A percentile compares a stretch with the other conserved stretches of the same genome.
Conservation (phyloP, 2,888 invertebrate genomes). For the Lypha dubia region DNA sequence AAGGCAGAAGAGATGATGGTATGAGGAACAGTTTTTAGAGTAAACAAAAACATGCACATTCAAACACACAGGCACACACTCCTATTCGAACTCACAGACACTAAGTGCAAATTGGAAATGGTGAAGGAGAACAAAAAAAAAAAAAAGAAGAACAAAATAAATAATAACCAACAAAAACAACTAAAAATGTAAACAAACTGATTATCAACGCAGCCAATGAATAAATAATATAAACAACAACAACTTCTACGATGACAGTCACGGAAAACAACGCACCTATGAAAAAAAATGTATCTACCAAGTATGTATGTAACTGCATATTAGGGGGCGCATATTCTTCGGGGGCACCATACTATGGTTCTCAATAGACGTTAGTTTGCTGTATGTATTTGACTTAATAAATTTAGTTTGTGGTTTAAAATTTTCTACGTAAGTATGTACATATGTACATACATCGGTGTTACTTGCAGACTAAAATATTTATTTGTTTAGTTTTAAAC, state of each 20-base stretch:
- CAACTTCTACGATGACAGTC: slow-evolving; percentile 65
- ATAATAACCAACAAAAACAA: slow-evolving; percentile 74
- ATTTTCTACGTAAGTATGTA: too few relatives aligned
- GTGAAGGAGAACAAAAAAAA: slow-evolving; percentile 59
- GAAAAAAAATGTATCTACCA: too few relatives aligned
- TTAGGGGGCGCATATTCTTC: not conserved
- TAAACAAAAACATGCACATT: slow-evolving; percentile 62
- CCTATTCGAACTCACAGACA: slow-evolving; percentile 45
- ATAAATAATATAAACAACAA: slow-evolving; percentile 78
- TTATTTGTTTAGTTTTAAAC: too few relatives aligned
- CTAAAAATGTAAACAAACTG: slow-evolving; percentile 83
- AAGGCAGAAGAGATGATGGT: slow-evolving; percentile 24
- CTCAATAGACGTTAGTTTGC: too few relatives aligned
- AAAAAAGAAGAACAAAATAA: slow-evolving; percentile 29
- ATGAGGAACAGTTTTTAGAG: slow-evolving; percentile 61
- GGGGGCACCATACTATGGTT: too few relatives aligned
- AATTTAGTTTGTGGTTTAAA: too few relatives aligned
- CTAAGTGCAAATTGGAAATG: slow-evolving; percentile 66
- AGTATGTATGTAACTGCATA: not conserved
- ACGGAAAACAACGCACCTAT: slow-evolving; percentile 50
- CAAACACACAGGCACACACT: slow-evolving; percentile 3
- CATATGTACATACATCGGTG: too few relatives aligned
- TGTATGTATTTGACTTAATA: too few relatives aligned
- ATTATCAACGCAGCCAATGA: slow-evolving; percentile 82
- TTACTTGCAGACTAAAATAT: too few relatives aligned